These are phyloP conservation scores for Drusus annulatus DNA, from an alignment of 1,140 invertebrate genomes.

Conservation along the genomic window DNA sequence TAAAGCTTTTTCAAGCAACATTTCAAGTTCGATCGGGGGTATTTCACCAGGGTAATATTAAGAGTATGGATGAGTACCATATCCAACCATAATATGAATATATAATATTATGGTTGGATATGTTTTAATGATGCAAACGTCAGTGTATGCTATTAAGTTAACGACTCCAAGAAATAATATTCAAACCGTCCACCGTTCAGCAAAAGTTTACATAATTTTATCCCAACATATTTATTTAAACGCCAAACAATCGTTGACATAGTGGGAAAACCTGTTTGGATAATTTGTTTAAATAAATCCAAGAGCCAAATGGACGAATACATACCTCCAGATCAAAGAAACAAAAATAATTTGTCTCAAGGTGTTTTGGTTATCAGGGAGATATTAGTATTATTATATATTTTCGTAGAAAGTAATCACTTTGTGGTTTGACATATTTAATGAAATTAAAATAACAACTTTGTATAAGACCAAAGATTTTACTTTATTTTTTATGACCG, in stretches of 20 bases:
- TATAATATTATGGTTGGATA: no score
- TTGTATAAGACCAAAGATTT: no score
- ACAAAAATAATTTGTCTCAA: conserved; percentile 16
- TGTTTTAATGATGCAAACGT: conserved; percentile 1
- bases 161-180: conserved; percentile 11
- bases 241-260: conserved; percentile 15
- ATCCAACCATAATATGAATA: no score
- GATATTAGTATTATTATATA: no score
- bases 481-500: no score
- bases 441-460: no score
- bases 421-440: no score
- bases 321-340: not conserved
- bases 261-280: conserved; percentile 32
- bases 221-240: not conserved
- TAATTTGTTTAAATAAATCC: conserved; percentile 1
- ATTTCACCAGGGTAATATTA: no score
- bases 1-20: no score
- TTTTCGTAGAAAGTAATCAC: no score
- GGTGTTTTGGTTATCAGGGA: not conserved
- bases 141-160: conserved; percentile 25
- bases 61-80: no score
- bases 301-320: conserved; percentile 7
- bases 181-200: not conserved
- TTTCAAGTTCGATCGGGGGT: no score
- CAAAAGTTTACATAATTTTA: not conserved